phyloP scores from a whole-genome alignment of 2,113 vertebrate species.

The Tupaia chinensis region DNA sequence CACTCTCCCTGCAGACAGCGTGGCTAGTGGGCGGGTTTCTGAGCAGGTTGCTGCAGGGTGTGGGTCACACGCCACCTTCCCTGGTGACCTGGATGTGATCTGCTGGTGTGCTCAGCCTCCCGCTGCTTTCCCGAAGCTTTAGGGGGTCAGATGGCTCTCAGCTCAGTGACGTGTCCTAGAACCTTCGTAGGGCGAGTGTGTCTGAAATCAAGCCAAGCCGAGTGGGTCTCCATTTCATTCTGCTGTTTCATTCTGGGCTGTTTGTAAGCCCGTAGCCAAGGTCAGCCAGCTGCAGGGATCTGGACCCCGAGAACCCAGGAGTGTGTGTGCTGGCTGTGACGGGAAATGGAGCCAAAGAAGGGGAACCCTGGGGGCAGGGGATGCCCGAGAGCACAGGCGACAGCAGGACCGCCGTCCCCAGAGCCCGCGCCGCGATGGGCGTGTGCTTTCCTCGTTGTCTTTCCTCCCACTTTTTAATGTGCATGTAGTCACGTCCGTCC shows the following conservation, averaged over 20 bases:
- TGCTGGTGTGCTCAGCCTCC: not conserved
- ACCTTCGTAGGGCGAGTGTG: not conserved
- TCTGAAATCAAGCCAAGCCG: not conserved
- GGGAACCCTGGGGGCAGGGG: rapidly evolving
- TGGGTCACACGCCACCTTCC: not conserved
- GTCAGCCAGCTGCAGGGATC: not conserved
- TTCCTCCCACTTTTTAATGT: too few species aligned
- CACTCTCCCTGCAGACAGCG: too few species aligned
- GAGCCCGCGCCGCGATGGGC: too few species aligned
- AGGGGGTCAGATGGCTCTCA: not conserved
- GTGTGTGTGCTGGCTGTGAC: too few species aligned
- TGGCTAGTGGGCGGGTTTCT: too few species aligned
- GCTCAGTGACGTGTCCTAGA: not conserved
- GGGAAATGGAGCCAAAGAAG: not conserved
- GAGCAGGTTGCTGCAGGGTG: not conserved
- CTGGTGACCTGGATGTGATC: rapidly evolving
- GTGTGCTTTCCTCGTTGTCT: too few species aligned
- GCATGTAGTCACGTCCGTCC: too few species aligned
- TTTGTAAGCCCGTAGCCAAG: not conserved
- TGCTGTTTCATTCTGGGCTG: not conserved
- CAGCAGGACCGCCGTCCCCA: too few species aligned
- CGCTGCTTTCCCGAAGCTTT: not conserved
- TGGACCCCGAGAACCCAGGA: not conserved
- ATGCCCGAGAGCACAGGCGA: rapidly evolving
- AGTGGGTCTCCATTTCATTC: not conserved